phyloP scores from a whole-genome alignment of 2,888 invertebrate species.

The Odiellus spinosus region DNA sequence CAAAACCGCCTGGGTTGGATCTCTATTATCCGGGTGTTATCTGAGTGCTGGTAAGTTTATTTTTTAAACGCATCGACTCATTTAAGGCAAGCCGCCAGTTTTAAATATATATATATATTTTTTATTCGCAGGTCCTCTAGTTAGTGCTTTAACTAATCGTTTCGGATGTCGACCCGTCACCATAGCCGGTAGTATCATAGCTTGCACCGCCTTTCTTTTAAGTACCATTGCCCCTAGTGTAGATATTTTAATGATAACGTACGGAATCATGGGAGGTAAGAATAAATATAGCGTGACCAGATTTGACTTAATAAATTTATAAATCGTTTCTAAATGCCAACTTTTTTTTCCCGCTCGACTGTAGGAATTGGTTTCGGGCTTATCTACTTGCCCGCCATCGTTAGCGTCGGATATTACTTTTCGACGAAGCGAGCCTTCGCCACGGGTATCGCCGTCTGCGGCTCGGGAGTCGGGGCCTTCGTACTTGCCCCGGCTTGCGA shows the following conservation, averaged over 20 bases:
- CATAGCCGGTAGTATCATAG: slow-evolving; percentile 73
- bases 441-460: slow-evolving; percentile 70
- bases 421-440: slow-evolving; percentile 86
- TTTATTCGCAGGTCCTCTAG: slow-evolving; percentile 38
- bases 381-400: slow-evolving; percentile 89
- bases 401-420: slow-evolving; percentile 93
- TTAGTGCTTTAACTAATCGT: slow-evolving; percentile 88
- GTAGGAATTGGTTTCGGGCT: slow-evolving; percentile 79
- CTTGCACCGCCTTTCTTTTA: slow-evolving; percentile 57
- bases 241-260: slow-evolving; percentile 33
- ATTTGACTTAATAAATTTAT: not conserved
- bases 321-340: not conserved
- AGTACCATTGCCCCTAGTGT: slow-evolving; percentile 33
- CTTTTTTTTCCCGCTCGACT: slow-evolving; percentile 10
- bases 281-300: not conserved
- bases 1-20: slow-evolving; percentile 83
- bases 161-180: slow-evolving; percentile 89
- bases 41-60: slow-evolving; percentile 51
- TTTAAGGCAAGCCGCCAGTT: too few species aligned
- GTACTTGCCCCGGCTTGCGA: slow-evolving; percentile 82
- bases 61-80: too few species aligned
- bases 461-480: slow-evolving; percentile 89
- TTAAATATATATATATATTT: too few species aligned
- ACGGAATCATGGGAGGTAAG: slow-evolving; percentile 36
- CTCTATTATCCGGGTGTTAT: slow-evolving; percentile 86